phyloP scores from a whole-genome alignment of 2,888 invertebrate genomes.

The Rhynchonema sp. region DNA sequence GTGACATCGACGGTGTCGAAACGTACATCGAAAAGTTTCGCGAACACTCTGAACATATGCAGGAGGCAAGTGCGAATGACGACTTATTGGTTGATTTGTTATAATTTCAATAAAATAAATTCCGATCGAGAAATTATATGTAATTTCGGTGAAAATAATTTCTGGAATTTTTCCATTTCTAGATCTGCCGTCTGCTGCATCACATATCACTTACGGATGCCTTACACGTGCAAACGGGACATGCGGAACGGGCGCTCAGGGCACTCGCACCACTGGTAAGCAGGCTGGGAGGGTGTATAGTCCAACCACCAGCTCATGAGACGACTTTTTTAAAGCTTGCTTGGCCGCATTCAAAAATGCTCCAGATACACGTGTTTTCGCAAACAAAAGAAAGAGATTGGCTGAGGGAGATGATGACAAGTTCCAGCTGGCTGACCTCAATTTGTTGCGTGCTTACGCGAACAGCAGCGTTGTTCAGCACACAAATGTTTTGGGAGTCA shows the following conservation, averaged over 20 bases:
- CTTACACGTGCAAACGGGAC: slow-evolving; percentile 81
- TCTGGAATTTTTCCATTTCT: slow-evolving; percentile 5
- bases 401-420: too few relatives aligned
- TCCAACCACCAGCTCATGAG: too few relatives aligned
- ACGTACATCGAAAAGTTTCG: slow-evolving; percentile 81
- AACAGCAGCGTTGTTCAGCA: too few relatives aligned
- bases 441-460: too few relatives aligned
- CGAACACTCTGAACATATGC: slow-evolving; percentile 91
- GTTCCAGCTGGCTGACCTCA: too few relatives aligned
- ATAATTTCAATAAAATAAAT: neutral
- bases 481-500: too few relatives aligned
- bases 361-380: too few relatives aligned
- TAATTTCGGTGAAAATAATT: neutral
- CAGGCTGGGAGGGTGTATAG: too few relatives aligned
- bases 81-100: neutral
- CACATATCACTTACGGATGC: slow-evolving; percentile 86
- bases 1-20: slow-evolving; percentile 70
- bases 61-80: slow-evolving; percentile 48
- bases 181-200: slow-evolving; percentile 84
- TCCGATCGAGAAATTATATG: neutral
- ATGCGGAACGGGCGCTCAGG: slow-evolving; percentile 78
- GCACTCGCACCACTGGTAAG: slow-evolving; percentile 71
- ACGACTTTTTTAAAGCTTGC: too few relatives aligned
- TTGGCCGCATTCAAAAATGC: too few relatives aligned
- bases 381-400: too few relatives aligned